Percentiles rank a stretch among this genome's conserved stretches.
Conservation (phyloP, 2,113 vertebrate genomes). For the Xiphophorus couchianus region DNA sequence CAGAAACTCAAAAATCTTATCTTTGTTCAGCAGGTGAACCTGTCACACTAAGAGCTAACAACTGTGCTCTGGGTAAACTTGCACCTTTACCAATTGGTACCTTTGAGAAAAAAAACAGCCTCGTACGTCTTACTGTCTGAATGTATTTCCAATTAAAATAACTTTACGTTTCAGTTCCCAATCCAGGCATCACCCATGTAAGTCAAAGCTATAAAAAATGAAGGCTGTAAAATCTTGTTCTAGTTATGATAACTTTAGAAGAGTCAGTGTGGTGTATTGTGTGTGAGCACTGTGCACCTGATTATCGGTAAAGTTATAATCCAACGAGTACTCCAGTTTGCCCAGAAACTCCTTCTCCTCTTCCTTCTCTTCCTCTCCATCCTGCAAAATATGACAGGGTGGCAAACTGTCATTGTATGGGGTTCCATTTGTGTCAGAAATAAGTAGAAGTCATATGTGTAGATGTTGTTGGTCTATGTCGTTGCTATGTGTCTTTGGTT, state of each 20-base stretch:
- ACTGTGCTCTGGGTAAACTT: neutral
- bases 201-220: neutral
- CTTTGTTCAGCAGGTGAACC: neutral
- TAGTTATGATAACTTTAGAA: neutral
- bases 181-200: no score
- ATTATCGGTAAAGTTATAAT: conserved; percentile 89
- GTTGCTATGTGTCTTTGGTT: no score
- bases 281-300: conserved; percentile 73
- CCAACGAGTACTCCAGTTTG: conserved; percentile 87
- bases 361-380: conserved; percentile 82
- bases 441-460: no score
- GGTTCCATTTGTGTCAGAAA: no score
- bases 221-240: neutral
- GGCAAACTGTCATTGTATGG: neutral
- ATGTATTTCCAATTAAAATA: neutral
- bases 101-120: neutral
- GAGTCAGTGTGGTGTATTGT: neutral
- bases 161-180: neutral
- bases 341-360: conserved; percentile 83
- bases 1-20: neutral
- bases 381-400: conserved; percentile 52
- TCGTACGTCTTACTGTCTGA: neutral
- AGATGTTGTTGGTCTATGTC: no score
- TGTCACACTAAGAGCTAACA: neutral
- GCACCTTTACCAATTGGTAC: neutral